Evolutionary conservation across 2,113 vertebrate species (phyloP).

Genomic region (Alligator mississippiensis): DNA sequence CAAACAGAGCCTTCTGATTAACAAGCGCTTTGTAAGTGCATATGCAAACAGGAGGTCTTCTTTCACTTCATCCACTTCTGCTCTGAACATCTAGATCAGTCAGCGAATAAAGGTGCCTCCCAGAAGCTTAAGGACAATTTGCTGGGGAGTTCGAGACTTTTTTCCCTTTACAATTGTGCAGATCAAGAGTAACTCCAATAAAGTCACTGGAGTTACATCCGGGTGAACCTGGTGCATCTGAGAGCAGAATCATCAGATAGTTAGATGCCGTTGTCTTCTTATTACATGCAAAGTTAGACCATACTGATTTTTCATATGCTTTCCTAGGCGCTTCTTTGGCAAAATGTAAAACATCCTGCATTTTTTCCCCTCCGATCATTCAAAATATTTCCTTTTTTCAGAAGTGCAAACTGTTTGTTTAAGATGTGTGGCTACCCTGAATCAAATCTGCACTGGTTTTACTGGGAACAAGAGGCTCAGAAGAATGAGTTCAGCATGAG

Average conservation of each 20-base stretch:
- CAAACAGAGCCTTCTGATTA: background rate
- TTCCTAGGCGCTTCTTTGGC: too few relatives aligned
- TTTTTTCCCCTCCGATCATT: too few relatives aligned
- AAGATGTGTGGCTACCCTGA: too few relatives aligned
- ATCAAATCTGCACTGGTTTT: background rate
- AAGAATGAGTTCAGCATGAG: background rate
- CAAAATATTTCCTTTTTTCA: background rate
- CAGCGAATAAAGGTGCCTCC: background rate
- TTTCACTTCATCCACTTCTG: background rate
- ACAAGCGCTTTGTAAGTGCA: background rate
- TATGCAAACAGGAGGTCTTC: background rate
- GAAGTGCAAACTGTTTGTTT: background rate
- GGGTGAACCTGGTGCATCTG: background rate
- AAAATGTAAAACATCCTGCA: background rate
- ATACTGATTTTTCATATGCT: background rate
- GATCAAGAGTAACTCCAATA: background rate
- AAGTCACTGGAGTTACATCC: background rate
- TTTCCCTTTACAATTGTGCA: background rate
- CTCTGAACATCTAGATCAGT: background rate
- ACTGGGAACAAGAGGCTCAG: background rate
- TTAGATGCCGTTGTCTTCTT: background rate
- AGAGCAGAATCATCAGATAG: background rate
- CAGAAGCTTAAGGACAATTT: background rate
- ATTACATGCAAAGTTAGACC: background rate
- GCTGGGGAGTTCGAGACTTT: background rate